A percentile compares a stretch with the other conserved stretches of the same genome.
Evolutionary conservation across 2,888 invertebrate genomes (phyloP).

Genomic region (Hemaris fuciformis): DNA sequence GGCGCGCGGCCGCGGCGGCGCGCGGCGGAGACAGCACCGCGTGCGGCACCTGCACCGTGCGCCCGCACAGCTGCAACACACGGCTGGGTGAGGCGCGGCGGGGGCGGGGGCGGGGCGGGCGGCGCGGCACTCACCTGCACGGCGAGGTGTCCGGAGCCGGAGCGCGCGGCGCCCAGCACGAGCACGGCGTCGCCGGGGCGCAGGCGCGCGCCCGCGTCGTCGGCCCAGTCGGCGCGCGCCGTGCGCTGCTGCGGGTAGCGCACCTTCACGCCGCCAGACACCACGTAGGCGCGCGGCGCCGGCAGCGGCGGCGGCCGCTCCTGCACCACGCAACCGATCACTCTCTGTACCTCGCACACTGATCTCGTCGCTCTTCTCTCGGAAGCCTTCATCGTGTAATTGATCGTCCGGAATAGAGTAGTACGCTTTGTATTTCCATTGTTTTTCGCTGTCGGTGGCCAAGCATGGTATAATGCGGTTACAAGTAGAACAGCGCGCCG

Average conservation of each 20-base stretch:
- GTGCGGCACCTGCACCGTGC: constrained; percentile 69
- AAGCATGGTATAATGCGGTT: too few relatives aligned
- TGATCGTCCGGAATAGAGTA: too few relatives aligned
- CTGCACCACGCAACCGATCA: constrained; percentile 57
- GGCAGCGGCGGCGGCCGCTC: constrained; percentile 96
- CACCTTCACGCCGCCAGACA: constrained; percentile 93
- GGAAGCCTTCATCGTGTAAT: too few relatives aligned
- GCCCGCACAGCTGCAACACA: constrained; percentile 45
- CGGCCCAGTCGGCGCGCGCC: constrained; percentile 94
- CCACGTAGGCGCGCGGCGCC: constrained; percentile 93
- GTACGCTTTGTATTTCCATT: too few relatives aligned
- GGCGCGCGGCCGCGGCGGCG: constrained; percentile 50
- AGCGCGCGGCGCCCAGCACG: constrained; percentile 93
- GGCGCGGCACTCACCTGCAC: constrained; percentile 83
- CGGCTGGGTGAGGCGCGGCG: neutral
- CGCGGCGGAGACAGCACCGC: constrained; percentile 68
- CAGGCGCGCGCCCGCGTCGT: constrained; percentile 63
- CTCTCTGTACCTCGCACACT: too few relatives aligned
- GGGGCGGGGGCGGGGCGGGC: neutral
- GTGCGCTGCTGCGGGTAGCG: constrained; percentile 95
- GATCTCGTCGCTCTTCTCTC: too few relatives aligned
- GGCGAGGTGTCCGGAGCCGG: constrained; percentile 93
- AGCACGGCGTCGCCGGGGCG: constrained; percentile 93
- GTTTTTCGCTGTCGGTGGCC: too few relatives aligned
- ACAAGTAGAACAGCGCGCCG: too few relatives aligned